Conservation (phyloP, 2,888 invertebrate species). For the Malthinus seriepunctatus region DNA sequence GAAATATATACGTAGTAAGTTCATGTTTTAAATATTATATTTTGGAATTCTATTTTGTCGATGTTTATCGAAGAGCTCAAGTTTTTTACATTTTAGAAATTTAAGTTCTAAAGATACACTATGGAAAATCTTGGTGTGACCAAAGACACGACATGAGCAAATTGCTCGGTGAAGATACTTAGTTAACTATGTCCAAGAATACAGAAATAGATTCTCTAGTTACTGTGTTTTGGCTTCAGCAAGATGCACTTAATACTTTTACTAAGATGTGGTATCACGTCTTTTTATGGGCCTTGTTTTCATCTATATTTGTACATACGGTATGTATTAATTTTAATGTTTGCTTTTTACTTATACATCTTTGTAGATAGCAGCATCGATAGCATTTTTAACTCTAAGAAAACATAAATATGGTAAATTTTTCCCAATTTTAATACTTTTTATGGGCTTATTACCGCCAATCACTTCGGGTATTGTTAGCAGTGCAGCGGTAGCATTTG, state of each 20-base stretch:
- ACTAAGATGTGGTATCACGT: slow-evolving; percentile 97
- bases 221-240: slow-evolving; percentile 49
- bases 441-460: slow-evolving; percentile 89
- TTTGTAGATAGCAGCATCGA: slow-evolving; percentile 76
- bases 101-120: slow-evolving; percentile 5
- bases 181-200: slow-evolving; percentile 40
- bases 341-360: slow-evolving; percentile 6
- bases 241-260: slow-evolving; percentile 66
- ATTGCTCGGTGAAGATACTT: slow-evolving; percentile 29
- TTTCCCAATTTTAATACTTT: slow-evolving; percentile 83
- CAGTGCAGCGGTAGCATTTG: slow-evolving; percentile 92
- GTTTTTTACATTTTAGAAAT: not conserved
- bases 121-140: slow-evolving; percentile 11
- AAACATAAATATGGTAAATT: slow-evolving; percentile 96
- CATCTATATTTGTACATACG: slow-evolving; percentile 90
- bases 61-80: too few species aligned
- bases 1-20: not conserved
- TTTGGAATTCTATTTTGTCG: not conserved
- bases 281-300: slow-evolving; percentile 94
- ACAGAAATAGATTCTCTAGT: slow-evolving; percentile 48
- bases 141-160: slow-evolving; percentile 23
- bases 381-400: slow-evolving; percentile 87
- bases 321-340: slow-evolving; percentile 38
- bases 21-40: not conserved
- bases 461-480: slow-evolving; percentile 85